These are phyloP conservation scores for Oryzias dopingdopingensis DNA, from an alignment of 2,797 vertebrate genomes.

Conservation along the genomic window DNA sequence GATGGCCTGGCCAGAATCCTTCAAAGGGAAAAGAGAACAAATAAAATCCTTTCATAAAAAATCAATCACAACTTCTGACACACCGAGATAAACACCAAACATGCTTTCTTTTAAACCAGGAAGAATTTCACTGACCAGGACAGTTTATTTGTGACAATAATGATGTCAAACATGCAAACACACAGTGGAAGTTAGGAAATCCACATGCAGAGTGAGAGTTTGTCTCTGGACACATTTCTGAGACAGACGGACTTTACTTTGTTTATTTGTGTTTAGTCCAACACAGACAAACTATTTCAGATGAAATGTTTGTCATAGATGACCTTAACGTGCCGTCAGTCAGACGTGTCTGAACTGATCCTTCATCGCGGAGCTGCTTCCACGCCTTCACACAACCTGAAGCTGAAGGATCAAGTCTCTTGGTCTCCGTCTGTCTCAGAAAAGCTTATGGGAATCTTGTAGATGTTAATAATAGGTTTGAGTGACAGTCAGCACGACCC, in stretches of 20 bases:
- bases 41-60: constrained; percentile 16
- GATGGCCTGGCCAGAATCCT: constrained; percentile 96
- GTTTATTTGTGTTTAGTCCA: not conserved
- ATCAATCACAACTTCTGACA: not conserved
- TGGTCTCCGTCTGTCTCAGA: too few species aligned
- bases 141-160: too few species aligned
- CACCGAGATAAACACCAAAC: not conserved
- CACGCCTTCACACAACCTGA: too few species aligned
- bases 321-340: too few species aligned
- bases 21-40: constrained; percentile 30
- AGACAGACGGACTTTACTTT: constrained; percentile 59
- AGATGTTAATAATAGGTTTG: not conserved
- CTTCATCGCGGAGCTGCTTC: too few species aligned
- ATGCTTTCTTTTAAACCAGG: too few species aligned
- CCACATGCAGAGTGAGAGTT: constrained; percentile 14
- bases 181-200: constrained; percentile 1
- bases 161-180: constrained; percentile 43
- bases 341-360: too few species aligned
- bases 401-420: too few species aligned
- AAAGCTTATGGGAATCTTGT: not conserved
- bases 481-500: constrained; percentile 44
- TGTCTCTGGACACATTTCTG: constrained; percentile 16
- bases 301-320: too few species aligned
- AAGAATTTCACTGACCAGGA: too few species aligned
- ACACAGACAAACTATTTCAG: not conserved